Evolutionary conservation across 1,140 invertebrate genomes (phyloP), one percentile per base, ranked within the genome.

Genomic region (Chelonus insularis): DNA sequence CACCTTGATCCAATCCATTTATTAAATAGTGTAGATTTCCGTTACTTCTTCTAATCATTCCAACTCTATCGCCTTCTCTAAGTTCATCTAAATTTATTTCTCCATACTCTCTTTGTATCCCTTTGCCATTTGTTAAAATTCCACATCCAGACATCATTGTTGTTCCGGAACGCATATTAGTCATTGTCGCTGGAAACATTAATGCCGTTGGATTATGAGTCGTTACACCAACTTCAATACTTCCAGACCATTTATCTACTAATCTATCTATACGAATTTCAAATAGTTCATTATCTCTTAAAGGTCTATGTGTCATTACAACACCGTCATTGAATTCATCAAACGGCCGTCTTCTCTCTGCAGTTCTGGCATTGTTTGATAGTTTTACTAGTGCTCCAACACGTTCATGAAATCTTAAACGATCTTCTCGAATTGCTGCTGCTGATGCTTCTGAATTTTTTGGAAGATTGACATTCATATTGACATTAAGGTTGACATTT

Each of bases 61-160:
- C 93, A 12, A 94, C 92, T 32, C 91, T 85, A 74, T 97, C 95
- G 0, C 93, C 94, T 82, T 96, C 93, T 69, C 89, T 86, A 0
- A 97, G 81, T 81, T 97, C 94, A 81, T 98, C 95, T 55, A 98
- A 83, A 82, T 97, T 97, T 69, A 94, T 96, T 80, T 95, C 89
- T 0, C 94, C 95, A 79, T 98, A 97, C 76, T 97, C 94, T 25
- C 93, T 84, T 60, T 92, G 87, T 1, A 92, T 95, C 2, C 94
- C 94, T 80, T 96, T 95, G 2, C 95, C 95, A 80, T 97, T 97
- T 5, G 94, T 92, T 2, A 97, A 80, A 67, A 98, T 96, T 36
- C 95, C 95, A 82, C 93, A 95, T 0, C 95, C 95, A 34, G 94
- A 96, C 94, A 98, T 97, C 92, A 98, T 97, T 2, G 95, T 95